Base-by-base conservation (phyloP, 2,888 invertebrate species). In the Julus scandinavius region DNA sequence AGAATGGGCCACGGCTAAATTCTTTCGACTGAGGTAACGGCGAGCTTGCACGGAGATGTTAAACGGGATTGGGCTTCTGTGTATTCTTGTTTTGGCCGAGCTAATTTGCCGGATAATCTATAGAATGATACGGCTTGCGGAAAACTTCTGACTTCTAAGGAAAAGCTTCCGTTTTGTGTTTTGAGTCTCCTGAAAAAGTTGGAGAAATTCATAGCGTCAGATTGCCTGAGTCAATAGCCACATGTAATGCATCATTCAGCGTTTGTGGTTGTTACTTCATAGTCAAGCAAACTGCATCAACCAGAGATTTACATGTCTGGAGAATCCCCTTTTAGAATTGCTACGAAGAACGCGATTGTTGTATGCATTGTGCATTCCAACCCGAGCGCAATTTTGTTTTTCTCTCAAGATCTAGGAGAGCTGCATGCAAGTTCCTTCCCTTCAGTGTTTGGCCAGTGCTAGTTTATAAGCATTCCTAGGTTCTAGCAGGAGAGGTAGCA, bases 211-310 rank as follows among this genome's bases (percentile, higher is more conserved):
- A 29, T 72, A 9, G 7, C 29, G 72, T 72, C 72, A 72, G 72
- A 72, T 72, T 72, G 72, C 72, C 29, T 72, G 1, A n/a, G 11
- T 29, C 72, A 29, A 72, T n/a, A 29, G 72, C 72, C 72, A 72
- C 72, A 29, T 72, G 72, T 72, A 72, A 29, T 29, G 72, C n/a
- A n/a, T 72, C 72, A 72, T 72, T 72, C 29, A 9, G 72, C 72
- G 29, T 72, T 9, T 6, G n/a, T 63, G 72, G 72, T 72, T 72
- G 72, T 72, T 72, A 20, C n/a, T n/a, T 63, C 29, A 72, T 29
- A 72, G n/a, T 72, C 29, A 13, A 49, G 49, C 6, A 49, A 49
- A 49, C 49, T 49, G 15, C 58, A 15, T 58, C 58, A 58, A 15
- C 17, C 4, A 4, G 58, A 58, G 15, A 58, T 58, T 58, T 58